Base-by-base conservation (phyloP, 1,140 invertebrate species). In the Lordiphosa clarofinis region DNA sequence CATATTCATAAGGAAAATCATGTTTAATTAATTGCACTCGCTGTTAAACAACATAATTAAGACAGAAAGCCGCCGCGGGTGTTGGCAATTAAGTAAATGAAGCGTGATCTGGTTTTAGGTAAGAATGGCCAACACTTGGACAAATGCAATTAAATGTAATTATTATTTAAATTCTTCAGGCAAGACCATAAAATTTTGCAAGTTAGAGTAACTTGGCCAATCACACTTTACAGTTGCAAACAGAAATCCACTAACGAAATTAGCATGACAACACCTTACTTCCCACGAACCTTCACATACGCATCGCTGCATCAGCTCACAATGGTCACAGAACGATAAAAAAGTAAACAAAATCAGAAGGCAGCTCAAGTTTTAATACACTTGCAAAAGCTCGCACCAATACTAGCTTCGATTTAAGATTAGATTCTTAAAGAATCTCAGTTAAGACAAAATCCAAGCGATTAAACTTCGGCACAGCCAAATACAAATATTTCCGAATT, bases 21-120 rank as follows among this genome's bases (percentile, higher is more conserved):
- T 82, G 68, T 73, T 63, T 62, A 78, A 82, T 82, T 82, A 84
- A 82, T 84, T 73, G 68, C 70, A 38, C 39, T 68, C 49, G 72
- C 58, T 69, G 78, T 84, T 60, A 82, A 84, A 82, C 78, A 82
- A 73, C 78, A 82, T 82, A 82, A 82, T 82, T 82, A 82, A 70
- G 35, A 81, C 58, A 56, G 24, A 31, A 50, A 48, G 43, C 40
- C 43, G 59, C 37, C n/a, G 72, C 47, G 50, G 55, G 38, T 67
- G 73, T 53, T 35, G 47, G 59, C 65, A 70, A 81, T 79, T 82
- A 82, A 58, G 76, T 78, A 76, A 81, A 84, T 81, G 67, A 58
- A 61, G 47, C 48, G 35, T 60, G 56, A 42, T 39, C 43, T 37
- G 56, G 11, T 46, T 50, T 24, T 38, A 49, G 61, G 33, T 35